Evolutionary conservation across 2,797 vertebrate species (phyloP), one percentile per base, ranked within the genome.

Genomic region (Rhinatrema bivittatum): DNA sequence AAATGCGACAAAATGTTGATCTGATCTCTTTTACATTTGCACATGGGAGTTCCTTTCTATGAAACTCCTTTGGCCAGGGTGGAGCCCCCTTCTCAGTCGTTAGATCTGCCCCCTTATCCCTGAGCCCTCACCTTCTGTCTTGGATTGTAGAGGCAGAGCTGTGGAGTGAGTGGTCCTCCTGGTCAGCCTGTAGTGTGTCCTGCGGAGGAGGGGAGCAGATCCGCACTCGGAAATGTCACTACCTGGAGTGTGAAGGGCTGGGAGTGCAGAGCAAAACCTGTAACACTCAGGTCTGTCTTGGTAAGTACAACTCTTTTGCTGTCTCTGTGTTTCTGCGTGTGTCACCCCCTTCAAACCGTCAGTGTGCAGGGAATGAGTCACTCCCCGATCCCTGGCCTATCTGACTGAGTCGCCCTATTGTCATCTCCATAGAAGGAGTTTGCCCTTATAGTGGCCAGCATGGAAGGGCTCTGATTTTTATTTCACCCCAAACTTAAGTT

Each of bases 151-250:
- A 84, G 36, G 51, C 62, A 0, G 60, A 65, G 0, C 43, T 59
- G 1, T 92, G 79, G 86, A 53, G 45, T 1, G 14, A 46, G 5
- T 85, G 91, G 93, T 84, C 87, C 0, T 61, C 53, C 4, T 94
- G 91, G 93, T 80, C 81, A 0, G 17, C 30, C 9, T 94, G 93
- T 50, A 88, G 88, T 0, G 85, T 87, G 12, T 88, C 78, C 20
- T 95, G 93, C 4, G 91, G 93, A 0, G 93, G 91, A 7, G 91
- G 93, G 2, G 86, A 91, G 56, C 90, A 90, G 68, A 61, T 72
- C 10, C 86, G 89, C 6, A 65, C 55, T 5, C 82, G 87, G 1
- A 29, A 11, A 16, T 94, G 91, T 27, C 72, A 11, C 3, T 53
- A 29, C 1, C 64, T 71, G 0, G 68, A 67, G 7, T 96, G 91